A percentile compares a stretch with the other conserved stretches of the same genome.
phyloP scores from a whole-genome alignment of 2,888 invertebrate species.

The Cataglyphis cursor region DNA sequence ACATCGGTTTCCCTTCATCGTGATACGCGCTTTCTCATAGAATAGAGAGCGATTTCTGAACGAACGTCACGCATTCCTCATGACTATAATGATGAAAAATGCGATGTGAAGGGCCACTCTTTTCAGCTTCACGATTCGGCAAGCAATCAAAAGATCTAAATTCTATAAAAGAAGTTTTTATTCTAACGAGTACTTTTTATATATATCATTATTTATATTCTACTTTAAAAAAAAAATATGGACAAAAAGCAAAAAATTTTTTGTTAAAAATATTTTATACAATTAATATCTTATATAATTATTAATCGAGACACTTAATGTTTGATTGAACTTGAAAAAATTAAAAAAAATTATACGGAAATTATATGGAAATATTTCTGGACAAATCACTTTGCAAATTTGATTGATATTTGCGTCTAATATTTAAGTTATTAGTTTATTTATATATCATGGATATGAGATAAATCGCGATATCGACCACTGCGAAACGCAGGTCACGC shows the following conservation, averaged over 20 bases:
- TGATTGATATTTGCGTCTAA: background rate
- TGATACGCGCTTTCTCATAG: constrained; percentile 39
- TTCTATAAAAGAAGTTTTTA: background rate
- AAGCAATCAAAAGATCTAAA: background rate
- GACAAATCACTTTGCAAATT: background rate
- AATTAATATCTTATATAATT: background rate
- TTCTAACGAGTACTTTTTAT: background rate
- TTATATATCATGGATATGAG: background rate
- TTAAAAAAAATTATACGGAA: background rate
- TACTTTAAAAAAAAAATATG: background rate
- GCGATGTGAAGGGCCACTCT: background rate
- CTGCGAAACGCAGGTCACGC: constrained; percentile 50
- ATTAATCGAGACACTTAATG: background rate
- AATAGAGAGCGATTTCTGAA: constrained; percentile 29
- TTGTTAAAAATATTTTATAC: background rate
- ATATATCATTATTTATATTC: background rate
- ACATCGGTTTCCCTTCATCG: constrained; percentile 41
- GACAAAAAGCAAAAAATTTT: background rate
- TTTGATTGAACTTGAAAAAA: background rate
- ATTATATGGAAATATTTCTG: background rate
- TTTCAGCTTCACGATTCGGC: background rate
- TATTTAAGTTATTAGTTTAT: constrained; percentile 8
- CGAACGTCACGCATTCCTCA: constrained; percentile 20
- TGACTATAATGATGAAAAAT: constrained; percentile 14
- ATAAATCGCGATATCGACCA: constrained; percentile 29